Evolutionary conservation across 1,140 invertebrate species (phyloP).

Genomic region (Belonocnema kinseyi): DNA sequence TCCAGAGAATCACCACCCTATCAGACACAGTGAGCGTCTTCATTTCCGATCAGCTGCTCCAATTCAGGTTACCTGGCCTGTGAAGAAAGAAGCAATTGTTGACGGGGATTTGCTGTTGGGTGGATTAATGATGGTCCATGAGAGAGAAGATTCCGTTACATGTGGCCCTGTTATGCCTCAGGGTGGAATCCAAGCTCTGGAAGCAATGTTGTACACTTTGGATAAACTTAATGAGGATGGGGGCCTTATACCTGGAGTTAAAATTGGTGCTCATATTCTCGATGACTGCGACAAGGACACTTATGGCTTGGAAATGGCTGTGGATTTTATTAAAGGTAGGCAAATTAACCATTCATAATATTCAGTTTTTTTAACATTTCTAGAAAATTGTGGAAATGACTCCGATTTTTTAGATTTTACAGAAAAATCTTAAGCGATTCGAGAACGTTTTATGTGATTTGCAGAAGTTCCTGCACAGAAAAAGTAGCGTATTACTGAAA

Average conservation of each 20-base stretch:
- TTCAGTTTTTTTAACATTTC: no score
- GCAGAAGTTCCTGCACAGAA: no score
- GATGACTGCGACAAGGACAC: slow-evolving; percentile 98
- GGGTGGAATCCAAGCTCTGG: slow-evolving; percentile 92
- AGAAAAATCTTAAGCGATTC: no score
- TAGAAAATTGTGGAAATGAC: no score
- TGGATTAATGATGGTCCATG: slow-evolving; percentile 97
- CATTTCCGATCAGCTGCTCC: slow-evolving; percentile 48
- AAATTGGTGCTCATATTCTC: slow-evolving; percentile 90
- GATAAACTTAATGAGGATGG: slow-evolving; percentile 86
- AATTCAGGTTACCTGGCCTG: slow-evolving; percentile 81
- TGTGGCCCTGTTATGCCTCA: slow-evolving; percentile 97
- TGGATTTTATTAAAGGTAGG: slow-evolving; percentile 98
- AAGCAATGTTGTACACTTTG: slow-evolving; percentile 94
- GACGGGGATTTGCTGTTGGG: slow-evolving; percentile 91
- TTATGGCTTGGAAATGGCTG: slow-evolving; percentile 96
- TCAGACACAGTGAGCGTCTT: slow-evolving; percentile 54
- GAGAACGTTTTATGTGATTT: no score
- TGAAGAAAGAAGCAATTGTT: slow-evolving; percentile 89
- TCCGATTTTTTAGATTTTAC: no score
- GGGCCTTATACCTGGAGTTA: slow-evolving; percentile 84
- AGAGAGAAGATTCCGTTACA: slow-evolving; percentile 87
- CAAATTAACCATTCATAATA: neutral
- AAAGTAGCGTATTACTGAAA: no score
- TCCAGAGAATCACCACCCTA: slow-evolving; percentile 54